Percentiles rank a stretch among this genome's conserved stretches.
Conservation (phyloP, 92 coral and sea anemone genomes). For the Phenganax stokvisi region DNA sequence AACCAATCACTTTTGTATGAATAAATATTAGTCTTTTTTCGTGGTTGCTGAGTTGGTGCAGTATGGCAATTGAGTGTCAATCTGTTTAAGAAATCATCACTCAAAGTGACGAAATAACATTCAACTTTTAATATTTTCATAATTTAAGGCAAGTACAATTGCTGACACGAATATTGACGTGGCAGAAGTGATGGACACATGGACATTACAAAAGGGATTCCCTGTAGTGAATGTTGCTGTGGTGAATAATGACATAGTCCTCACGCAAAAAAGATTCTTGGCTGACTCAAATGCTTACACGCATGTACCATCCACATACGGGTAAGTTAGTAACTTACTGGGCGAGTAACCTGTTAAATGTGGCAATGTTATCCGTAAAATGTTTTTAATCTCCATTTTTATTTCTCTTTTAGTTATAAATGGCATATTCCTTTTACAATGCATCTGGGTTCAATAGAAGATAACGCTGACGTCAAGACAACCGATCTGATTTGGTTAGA, state of each 20-base stretch:
- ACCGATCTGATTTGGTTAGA: constrained; percentile 9
- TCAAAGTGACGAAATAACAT: no score
- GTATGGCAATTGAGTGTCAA: no score
- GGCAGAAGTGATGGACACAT: constrained; percentile 70
- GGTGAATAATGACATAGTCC: constrained; percentile 30
- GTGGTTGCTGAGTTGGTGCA: no score
- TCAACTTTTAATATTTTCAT: no score
- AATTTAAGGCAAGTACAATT: background rate
- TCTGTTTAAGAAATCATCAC: no score
- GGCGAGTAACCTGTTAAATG: background rate
- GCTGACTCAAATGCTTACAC: constrained; percentile 59
- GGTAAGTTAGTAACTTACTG: constrained; percentile 27
- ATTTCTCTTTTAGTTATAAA: constrained; percentile 7
- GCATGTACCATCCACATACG: constrained; percentile 54
- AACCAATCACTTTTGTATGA: background rate
- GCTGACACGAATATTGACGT: constrained; percentile 46
- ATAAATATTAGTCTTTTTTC: no score
- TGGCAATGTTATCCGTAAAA: background rate
- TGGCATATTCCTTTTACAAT: constrained; percentile 35
- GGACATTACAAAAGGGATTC: constrained; percentile 89
- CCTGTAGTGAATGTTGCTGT: constrained; percentile 56
- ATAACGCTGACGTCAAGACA: background rate
- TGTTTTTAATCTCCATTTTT: background rate
- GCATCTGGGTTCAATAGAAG: background rate
- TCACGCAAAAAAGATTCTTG: constrained; percentile 65